Conservation (phyloP, 2,797 vertebrate genomes). For the Adrianichthys oophorus region DNA sequence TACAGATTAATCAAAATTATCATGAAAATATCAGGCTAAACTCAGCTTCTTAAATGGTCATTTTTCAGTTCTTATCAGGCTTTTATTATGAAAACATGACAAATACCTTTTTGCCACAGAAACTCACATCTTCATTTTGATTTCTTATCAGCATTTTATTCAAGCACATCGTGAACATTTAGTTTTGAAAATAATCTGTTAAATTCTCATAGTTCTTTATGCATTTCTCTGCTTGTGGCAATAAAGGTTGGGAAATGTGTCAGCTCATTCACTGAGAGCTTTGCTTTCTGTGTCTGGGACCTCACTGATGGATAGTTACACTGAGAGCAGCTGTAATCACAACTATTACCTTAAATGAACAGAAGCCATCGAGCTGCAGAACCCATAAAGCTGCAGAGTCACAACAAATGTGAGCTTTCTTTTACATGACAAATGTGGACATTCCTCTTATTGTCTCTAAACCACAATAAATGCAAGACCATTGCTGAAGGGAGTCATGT, state of each 20-base stretch:
- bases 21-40: too few species aligned
- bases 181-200: too few species aligned
- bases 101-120: too few species aligned
- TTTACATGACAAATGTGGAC: constrained; percentile 5
- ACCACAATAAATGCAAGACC: constrained; percentile 8
- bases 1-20: too few species aligned
- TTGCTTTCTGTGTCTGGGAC: constrained; percentile 9
- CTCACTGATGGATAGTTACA: constrained; percentile 20
- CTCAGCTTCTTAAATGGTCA: too few species aligned
- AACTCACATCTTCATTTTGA: too few species aligned
- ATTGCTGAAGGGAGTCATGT: background rate
- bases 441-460: constrained; percentile 1
- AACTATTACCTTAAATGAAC: constrained; percentile 30
- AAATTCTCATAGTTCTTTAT: too few species aligned
- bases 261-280: constrained; percentile 1
- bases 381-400: constrained; percentile 13
- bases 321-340: constrained; percentile 21
- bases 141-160: too few species aligned
- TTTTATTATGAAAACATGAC: too few species aligned
- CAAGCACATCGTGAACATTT: too few species aligned
- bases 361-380: constrained; percentile 8
- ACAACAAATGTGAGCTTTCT: constrained; percentile 8
- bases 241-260: constrained; percentile 7
- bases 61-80: too few species aligned
- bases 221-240: background rate